Evolutionary conservation across 2,797 vertebrate species (phyloP), one percentile per base, ranked within the genome.

Genomic region (Chanos chanos): DNA sequence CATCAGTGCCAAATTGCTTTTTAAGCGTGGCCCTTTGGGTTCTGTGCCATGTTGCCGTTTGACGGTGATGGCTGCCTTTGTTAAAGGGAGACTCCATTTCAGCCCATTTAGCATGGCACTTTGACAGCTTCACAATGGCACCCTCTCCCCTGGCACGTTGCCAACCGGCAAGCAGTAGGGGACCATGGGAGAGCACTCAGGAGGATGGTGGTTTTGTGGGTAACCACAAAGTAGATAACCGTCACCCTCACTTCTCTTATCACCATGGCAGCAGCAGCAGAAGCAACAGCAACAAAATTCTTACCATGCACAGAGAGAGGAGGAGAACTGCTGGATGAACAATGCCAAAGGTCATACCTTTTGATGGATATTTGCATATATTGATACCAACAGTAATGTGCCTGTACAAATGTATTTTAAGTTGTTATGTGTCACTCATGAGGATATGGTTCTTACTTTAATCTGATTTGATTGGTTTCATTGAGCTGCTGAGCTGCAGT

Each of bases 101-200:
- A 80, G 74, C 71, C 80, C 78, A 80, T 85, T 88, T 83, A 87
- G 84, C 76, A 78, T 75, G 73, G 83, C 79, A 59, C 66, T 82
- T 77, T 88, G 86, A 88, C 83, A 89, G 83, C 71, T 85, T 78
- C 79, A 89, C 83, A 90, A 88, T 84, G 83, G 80, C 70, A 62
- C 83, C 77, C 72, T 53, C 52, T 85, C 85, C 78, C 71, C 78
- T 76, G 58, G 64, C 81, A 82, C 86, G 81, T 79, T 86, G 83
- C 83, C 78, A 71, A 79, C 84, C 81, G 86, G 86, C 85, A 85
- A 86, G 82, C 74, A 78, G 79, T 75, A 71, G 81, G 75, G 82
- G 80, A 87, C 85, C 82, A 72, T 85, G 80, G 74, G 77, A 80
- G 77, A 81, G 21, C 30, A 59, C 61, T 43, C 53, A 18, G 37